These are phyloP conservation scores for Melinopterus prodromus DNA, from an alignment of 2,888 invertebrate genomes.

Conservation along the genomic window DNA sequence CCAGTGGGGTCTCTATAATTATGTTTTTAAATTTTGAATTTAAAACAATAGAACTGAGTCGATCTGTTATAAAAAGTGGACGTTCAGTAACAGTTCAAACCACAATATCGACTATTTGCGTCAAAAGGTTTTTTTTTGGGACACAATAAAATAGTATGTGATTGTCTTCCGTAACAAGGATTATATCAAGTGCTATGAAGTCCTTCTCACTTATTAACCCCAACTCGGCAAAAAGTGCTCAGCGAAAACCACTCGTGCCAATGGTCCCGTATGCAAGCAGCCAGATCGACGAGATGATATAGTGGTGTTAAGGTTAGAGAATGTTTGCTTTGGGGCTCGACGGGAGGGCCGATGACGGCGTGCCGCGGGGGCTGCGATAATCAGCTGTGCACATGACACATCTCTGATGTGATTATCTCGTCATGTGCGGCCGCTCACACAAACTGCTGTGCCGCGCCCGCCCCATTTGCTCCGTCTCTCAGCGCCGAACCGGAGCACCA, in stretches of 20 bases:
- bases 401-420: slow-evolving; percentile 54
- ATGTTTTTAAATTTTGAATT: no score
- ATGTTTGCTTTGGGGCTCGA: slow-evolving; percentile 33
- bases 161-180: no score
- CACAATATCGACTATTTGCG: no score
- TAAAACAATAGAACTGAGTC: no score
- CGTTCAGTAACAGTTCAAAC: no score
- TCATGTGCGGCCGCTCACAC: slow-evolving; percentile 47
- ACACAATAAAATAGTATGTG: neutral
- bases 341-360: slow-evolving; percentile 38
- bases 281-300: neutral
- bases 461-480: slow-evolving; percentile 5
- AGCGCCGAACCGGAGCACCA: slow-evolving; percentile 16
- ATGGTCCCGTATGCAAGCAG: neutral
- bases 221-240: neutral
- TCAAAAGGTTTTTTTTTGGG: neutral
- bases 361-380: slow-evolving; percentile 42
- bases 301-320: slow-evolving; percentile 1
- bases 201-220: neutral
- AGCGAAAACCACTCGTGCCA: neutral
- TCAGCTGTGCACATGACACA: slow-evolving; percentile 55
- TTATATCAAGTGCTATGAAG: neutral
- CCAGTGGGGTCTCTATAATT: no score
- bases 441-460: slow-evolving; percentile 27
- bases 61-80: no score